Evolutionary conservation across 2,888 invertebrate species (phyloP).

Genomic region (Drosophila birchii): DNA sequence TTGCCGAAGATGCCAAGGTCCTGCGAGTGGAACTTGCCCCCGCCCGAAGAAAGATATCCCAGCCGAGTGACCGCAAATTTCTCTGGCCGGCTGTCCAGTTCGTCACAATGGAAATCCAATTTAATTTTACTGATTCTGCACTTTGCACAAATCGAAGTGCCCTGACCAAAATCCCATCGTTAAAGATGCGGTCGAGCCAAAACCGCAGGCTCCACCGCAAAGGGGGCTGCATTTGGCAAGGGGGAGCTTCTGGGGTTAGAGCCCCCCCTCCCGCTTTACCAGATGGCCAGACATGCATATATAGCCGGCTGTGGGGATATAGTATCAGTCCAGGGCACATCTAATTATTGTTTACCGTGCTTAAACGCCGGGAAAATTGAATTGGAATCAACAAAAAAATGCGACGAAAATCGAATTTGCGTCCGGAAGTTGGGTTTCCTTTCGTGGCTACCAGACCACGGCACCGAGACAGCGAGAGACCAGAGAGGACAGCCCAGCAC

Average conservation of each 20-base stretch:
- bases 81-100: conserved; percentile 64
- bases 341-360: conserved; percentile 81
- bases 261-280: conserved; percentile 7
- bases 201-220: conserved; percentile 38
- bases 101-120: conserved; percentile 79
- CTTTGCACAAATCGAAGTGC: conserved; percentile 72
- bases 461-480: neutral
- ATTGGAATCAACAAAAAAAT: conserved; percentile 76
- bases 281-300: conserved; percentile 33
- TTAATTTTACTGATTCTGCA: conserved; percentile 79
- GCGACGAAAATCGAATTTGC: conserved; percentile 77
- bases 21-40: neutral
- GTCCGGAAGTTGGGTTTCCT: conserved; percentile 64
- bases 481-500: conserved; percentile 8
- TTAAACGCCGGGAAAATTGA: conserved; percentile 79
- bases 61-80: conserved; percentile 53
- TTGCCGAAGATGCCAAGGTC: conserved; percentile 13
- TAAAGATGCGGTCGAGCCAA: conserved; percentile 50
- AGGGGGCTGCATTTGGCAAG: conserved; percentile 34
- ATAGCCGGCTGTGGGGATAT: conserved; percentile 6
- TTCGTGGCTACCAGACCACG: conserved; percentile 49
- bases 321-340: conserved; percentile 59
- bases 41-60: conserved; percentile 36
- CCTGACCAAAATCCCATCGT: conserved; percentile 58
- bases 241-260: neutral